These are phyloP conservation scores for Leptoteleia sp. DNA, from an alignment of 1,140 invertebrate genomes.

Conservation along the genomic window DNA sequence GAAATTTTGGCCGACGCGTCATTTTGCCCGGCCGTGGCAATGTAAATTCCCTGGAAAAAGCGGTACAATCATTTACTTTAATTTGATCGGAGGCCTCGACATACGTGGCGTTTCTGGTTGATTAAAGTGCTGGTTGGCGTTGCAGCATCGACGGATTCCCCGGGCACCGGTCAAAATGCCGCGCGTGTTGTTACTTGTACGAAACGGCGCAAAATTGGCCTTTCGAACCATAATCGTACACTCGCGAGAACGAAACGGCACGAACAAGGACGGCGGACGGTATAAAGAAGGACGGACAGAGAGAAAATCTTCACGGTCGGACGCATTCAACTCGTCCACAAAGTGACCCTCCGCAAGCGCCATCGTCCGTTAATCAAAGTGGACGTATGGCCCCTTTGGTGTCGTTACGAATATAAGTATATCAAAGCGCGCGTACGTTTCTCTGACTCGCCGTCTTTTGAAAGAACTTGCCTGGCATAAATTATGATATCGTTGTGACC, in stretches of 20 bases:
- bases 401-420: constrained; percentile 75
- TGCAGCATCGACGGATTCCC: constrained; percentile 32
- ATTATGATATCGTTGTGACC: too few species aligned
- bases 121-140: constrained; percentile 55
- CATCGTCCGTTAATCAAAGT: constrained; percentile 79
- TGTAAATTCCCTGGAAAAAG: constrained; percentile 48
- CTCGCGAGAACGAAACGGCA: constrained; percentile 8
- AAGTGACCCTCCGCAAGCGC: constrained; percentile 68
- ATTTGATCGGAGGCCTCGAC: constrained; percentile 33
- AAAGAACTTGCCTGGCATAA: constrained; percentile 75
- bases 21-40: constrained; percentile 15
- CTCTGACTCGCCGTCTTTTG: constrained; percentile 75
- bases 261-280: background rate
- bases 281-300: constrained; percentile 11
- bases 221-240: constrained; percentile 42
- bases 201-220: too few species aligned
- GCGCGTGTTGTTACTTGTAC: too few species aligned
- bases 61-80: constrained; percentile 45
- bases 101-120: constrained; percentile 47
- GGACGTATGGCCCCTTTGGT: constrained; percentile 70
- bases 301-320: constrained; percentile 65
- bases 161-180: constrained; percentile 22
- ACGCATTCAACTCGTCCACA: constrained; percentile 70
- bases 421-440: constrained; percentile 76
- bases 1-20: constrained; percentile 12